A percentile compares a stretch with the other conserved stretches of the same genome.
These are phyloP conservation scores for Drosophila percnosoma DNA, from an alignment of 2,888 invertebrate genomes.

Conservation along the genomic window DNA sequence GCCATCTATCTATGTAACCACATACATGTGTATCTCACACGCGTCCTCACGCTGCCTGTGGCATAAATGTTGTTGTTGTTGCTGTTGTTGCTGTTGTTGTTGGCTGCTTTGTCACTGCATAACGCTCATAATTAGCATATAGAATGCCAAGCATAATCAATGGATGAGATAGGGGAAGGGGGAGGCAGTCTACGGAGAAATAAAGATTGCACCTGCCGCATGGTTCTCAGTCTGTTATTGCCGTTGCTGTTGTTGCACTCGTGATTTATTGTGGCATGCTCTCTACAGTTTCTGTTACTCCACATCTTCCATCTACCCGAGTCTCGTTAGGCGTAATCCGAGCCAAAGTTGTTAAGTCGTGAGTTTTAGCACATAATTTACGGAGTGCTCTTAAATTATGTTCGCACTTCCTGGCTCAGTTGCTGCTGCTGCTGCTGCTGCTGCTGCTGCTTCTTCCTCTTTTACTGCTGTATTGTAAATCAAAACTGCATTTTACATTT, in stretches of 20 bases:
- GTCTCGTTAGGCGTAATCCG: slow-evolving; percentile 35
- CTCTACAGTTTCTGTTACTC: background rate
- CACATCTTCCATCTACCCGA: slow-evolving; percentile 4
- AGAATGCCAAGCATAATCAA: slow-evolving; percentile 8
- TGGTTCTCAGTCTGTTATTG: slow-evolving; percentile 9
- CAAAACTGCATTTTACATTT: slow-evolving; percentile 62
- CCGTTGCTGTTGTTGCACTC: slow-evolving; percentile 23
- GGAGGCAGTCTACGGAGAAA: background rate
- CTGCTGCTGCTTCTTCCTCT: background rate
- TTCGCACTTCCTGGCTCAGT: slow-evolving; percentile 55
- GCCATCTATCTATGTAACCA: background rate
- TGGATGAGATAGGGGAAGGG: background rate
- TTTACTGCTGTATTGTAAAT: slow-evolving; percentile 56
- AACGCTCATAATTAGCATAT: slow-evolving; percentile 69
- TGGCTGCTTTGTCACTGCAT: slow-evolving; percentile 52
- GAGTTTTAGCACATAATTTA: slow-evolving; percentile 51
- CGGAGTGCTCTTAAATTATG: slow-evolving; percentile 57
- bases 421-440: background rate
- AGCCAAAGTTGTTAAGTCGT: slow-evolving; percentile 25
- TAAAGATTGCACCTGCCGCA: slow-evolving; percentile 45
- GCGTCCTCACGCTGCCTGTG: slow-evolving; percentile 20
- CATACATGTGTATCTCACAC: background rate
- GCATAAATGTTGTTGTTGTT: slow-evolving; percentile 11
- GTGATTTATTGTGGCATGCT: slow-evolving; percentile 48
- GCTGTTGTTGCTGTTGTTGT: slow-evolving; percentile 17